Evolutionary conservation across 2,113 vertebrate species (phyloP).

Genomic region (Spea multiplicata): DNA sequence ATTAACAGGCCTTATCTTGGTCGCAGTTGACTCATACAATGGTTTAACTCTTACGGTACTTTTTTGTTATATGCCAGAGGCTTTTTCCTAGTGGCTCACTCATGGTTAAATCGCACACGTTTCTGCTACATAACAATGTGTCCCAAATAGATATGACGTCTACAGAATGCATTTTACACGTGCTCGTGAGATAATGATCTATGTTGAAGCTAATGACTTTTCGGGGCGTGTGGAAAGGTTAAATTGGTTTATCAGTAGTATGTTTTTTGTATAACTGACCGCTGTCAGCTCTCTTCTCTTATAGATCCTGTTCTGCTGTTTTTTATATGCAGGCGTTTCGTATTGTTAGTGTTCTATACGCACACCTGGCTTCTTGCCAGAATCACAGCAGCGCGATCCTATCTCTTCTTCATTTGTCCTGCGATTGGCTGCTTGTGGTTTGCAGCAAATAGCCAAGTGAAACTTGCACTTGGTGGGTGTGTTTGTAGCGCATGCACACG

Average conservation of each 20-base stretch:
- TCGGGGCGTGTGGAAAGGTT: too few relatives aligned
- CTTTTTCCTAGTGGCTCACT: neutral
- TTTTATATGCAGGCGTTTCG: too few relatives aligned
- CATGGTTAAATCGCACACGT: too few relatives aligned
- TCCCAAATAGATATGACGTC: too few relatives aligned
- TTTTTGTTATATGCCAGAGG: neutral
- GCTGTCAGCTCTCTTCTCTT: too few relatives aligned
- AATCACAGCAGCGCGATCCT: slow-evolving; percentile 25
- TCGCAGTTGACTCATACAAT: neutral
- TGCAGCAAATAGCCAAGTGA: slow-evolving; percentile 18
- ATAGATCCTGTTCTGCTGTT: too few relatives aligned
- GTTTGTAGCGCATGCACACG: neutral
- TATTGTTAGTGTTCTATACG: slow-evolving; percentile 5
- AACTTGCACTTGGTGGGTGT: neutral
- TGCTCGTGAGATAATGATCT: too few relatives aligned
- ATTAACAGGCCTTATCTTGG: neutral
- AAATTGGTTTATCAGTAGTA: too few relatives aligned
- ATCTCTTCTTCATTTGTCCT: slow-evolving; percentile 18
- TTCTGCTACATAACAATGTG: too few relatives aligned
- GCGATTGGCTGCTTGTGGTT: slow-evolving; percentile 25
- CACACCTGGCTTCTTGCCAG: slow-evolving; percentile 17
- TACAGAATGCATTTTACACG: too few relatives aligned
- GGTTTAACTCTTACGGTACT: neutral
- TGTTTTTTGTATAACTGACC: too few relatives aligned
- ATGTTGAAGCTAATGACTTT: too few relatives aligned